Conservation (phyloP, 1,140 invertebrate species). For the Chymomyza costata region DNA sequence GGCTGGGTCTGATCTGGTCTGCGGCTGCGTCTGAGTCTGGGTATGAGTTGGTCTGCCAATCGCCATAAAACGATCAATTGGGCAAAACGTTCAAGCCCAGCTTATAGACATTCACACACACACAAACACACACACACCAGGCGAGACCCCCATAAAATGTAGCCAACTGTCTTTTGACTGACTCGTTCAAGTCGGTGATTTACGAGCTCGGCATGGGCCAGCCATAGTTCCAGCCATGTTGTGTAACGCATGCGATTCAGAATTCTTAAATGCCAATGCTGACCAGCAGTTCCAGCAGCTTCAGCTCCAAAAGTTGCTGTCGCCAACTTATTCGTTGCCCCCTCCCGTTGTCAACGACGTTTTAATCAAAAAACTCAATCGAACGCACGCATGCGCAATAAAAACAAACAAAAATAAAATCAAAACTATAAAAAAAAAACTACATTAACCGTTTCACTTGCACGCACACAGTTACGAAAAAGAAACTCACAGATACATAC, state of each 20-base stretch:
- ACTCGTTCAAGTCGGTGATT: conserved; percentile 64
- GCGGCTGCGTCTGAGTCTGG: conserved; percentile 3
- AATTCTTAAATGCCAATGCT: conserved; percentile 66
- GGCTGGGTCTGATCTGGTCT: conserved; percentile 24
- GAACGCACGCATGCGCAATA: conserved; percentile 75
- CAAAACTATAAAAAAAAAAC: conserved; percentile 47
- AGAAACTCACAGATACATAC: background rate
- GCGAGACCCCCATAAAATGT: conserved; percentile 63
- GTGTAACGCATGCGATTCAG: conserved; percentile 74
- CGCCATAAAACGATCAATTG: conserved; percentile 65
- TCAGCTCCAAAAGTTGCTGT: conserved; percentile 28
- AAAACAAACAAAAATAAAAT: conserved; percentile 61
- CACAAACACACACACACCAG: no score
- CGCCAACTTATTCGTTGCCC: conserved; percentile 36
- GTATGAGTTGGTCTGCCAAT: conserved; percentile 44
- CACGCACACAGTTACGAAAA: conserved; percentile 12
- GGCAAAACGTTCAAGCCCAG: conserved; percentile 25
- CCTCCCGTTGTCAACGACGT: conserved; percentile 61
- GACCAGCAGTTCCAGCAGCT: conserved; percentile 40
- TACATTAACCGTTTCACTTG: conserved; percentile 49
- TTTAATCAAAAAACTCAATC: conserved; percentile 75
- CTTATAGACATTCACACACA: conserved; percentile 8
- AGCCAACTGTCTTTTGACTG: conserved; percentile 56
- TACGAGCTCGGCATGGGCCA: conserved; percentile 70
- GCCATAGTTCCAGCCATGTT: no score